Base-by-base conservation (phyloP, 2,113 vertebrate genomes). In the Cariama cristata region DNA sequence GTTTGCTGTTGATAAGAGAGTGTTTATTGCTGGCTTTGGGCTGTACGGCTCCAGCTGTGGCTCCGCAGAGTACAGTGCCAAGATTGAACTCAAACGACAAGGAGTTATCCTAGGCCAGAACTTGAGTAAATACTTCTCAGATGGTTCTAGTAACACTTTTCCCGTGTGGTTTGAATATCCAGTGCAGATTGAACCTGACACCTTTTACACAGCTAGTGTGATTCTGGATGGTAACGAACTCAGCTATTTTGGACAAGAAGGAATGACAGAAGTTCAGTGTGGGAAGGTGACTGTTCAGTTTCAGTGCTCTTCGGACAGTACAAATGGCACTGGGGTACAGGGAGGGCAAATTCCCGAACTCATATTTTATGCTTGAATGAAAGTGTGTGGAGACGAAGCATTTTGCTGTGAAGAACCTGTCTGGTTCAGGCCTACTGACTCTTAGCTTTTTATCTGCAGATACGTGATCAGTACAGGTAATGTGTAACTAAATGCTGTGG, bases 231-330 rank as follows among this genome's bases (percentile, higher is more conserved):
- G 99, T 66, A 99, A 99, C 0, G 99, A 99, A 97, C 98, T 99
- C 87, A 99, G 99, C 97, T 99, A 99, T 96, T 99, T 99, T 40
- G 99, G 99, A 83, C 99, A 99, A 77, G 99, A 99, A 93, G 99
- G 99, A 71, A 99, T 99, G 99, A 99, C 99, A 12, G 99, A 99
- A 97, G 99, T 99, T 53, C 99, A 99, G 96, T 99, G 99, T 95
- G 99, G 99, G 68, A 99, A 99, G 97, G 99, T 99, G 96, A 99
- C 99, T 81, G 99, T 99, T 88, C 99, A 99, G 97, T 99, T 99
- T 90, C 99, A 99, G 98, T 99, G 99, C 94, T 99, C 99, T 32
- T 99, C 99, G 4, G 99, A 99, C 95, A 99, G 99, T 98, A 99
- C 99, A 67, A 99, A 99, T 28, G 99, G 99, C 96, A 99, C 99